Conservation (phyloP, 2,113 vertebrate species). For the Oreochromis spilurus region DNA sequence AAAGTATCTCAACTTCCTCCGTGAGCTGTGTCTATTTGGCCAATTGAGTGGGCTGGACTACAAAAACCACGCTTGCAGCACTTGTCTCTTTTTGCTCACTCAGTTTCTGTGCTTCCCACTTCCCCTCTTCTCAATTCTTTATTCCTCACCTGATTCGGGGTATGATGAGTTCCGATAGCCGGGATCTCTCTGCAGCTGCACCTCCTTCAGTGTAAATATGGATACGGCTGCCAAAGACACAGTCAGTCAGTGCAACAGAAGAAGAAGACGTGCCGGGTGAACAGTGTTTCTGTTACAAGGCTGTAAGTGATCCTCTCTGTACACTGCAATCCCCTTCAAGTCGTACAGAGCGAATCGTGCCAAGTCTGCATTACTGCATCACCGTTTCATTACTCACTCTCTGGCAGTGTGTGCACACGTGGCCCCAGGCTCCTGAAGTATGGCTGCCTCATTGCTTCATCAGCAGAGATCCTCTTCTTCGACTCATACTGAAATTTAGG, state of each 20-base stretch:
- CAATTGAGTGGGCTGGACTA: neutral
- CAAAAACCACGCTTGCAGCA: neutral
- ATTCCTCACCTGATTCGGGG: constrained; percentile 84
- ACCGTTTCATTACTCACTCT: constrained; percentile 82
- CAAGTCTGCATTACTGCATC: constrained; percentile 39
- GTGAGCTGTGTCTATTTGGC: neutral
- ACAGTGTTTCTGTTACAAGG: constrained; percentile 17
- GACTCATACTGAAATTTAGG: constrained; percentile 82
- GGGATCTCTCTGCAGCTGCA: constrained; percentile 91
- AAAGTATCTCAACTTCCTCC: neutral
- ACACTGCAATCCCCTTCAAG: constrained; percentile 22
- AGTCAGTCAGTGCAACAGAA: constrained; percentile 12
- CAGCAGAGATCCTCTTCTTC: constrained; percentile 90
- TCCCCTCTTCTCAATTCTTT: neutral
- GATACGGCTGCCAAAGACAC: constrained; percentile 79
- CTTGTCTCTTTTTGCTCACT: neutral
- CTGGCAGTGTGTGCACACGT: constrained; percentile 84
- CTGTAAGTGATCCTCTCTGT: constrained; percentile 21
- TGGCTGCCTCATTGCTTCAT: constrained; percentile 89
- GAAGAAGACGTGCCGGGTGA: neutral
- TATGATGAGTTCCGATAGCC: constrained; percentile 93
- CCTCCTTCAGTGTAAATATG: constrained; percentile 96
- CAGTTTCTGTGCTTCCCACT: neutral
- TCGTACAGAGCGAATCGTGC: neutral
- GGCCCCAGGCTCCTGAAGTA: constrained; percentile 93